Base-by-base conservation (phyloP, 1,140 invertebrate genomes). In the Hydropsyche tenuis region DNA sequence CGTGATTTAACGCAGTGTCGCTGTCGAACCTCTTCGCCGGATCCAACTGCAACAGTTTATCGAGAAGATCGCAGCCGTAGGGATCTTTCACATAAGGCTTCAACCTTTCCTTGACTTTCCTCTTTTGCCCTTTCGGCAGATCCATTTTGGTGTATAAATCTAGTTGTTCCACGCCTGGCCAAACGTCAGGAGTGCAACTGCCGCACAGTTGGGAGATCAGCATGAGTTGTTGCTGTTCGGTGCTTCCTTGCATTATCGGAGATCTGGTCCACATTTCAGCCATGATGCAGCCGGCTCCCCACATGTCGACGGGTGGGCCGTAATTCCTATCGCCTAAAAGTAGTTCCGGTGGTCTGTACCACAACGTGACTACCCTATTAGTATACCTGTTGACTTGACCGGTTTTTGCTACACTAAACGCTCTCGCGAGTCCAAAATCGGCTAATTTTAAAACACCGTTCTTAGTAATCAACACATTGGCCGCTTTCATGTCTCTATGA, bases 251-350 rank as follows among this genome's bases (percentile, higher is more conserved):
- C 90, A 93, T 93, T 69, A 93, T 93, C 0, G 92, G 92, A 20
- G 91, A 92, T 30, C 96, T 86, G 0, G 97, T 99, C 97, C 97
- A 99, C 95, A 99, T 97, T 86, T 99, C 97, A 0, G 97, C 97
- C 96, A 99, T 98, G 48, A 99, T 99, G 80, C 97, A 99, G 0
- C 97, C 98, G 25, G 95, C 97, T 11, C 97, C 97, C 97, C 97
- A 99, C 82, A 99, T 89, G 86, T 99, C 98, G 25, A 99, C 96
- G 0, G 96, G 93, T 9, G 96, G 95, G 0, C 96, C 96, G 82
- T 98, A 98, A 84, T 98, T 96, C 20, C 97, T 85, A 79, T 98
- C 96, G 30, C 98, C 98, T 0, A 97, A 79, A 22, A 90, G 79
- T 9, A 90, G 77, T 76, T 88, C 87, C 0, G 97, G 97, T 20